These are phyloP conservation scores for Alectoris magna DNA, from an alignment of 2,797 vertebrate species.

Conservation along the genomic window DNA sequence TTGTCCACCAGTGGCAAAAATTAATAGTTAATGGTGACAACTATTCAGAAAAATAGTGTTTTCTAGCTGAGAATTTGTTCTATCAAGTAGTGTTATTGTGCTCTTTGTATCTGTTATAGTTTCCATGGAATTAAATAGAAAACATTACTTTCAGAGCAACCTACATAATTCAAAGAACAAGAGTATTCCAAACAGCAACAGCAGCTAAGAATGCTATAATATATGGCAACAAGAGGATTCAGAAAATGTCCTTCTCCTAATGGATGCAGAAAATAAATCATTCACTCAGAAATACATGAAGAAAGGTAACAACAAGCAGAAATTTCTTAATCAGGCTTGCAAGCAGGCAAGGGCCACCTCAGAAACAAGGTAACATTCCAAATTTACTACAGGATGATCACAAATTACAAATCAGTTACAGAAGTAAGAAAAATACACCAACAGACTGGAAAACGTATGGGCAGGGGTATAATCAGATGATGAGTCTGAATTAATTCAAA, in stretches of 20 bases:
- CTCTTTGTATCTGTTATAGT: too few relatives aligned
- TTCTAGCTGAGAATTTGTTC: too few relatives aligned
- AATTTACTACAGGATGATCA: background rate
- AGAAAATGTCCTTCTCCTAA: background rate
- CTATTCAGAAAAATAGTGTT: too few relatives aligned
- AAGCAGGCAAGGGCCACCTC: background rate
- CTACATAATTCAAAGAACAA: background rate
- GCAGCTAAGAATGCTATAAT: background rate
- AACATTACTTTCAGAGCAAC: too few relatives aligned
- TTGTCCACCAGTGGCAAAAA: too few relatives aligned
- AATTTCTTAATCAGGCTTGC: background rate
- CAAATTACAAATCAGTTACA: slow-evolving; percentile 11
- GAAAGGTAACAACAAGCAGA: background rate
- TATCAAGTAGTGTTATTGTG: too few relatives aligned
- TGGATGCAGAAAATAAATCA: background rate
- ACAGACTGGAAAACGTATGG: background rate
- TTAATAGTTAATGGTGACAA: too few relatives aligned
- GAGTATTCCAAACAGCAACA: background rate
- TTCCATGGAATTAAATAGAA: too few relatives aligned
- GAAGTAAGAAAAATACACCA: background rate
- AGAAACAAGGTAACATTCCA: background rate
- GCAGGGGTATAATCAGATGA: background rate
- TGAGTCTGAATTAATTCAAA: background rate
- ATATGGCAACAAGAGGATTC: background rate
- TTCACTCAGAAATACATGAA: background rate